Base-by-base conservation (phyloP, 2,797 vertebrate genomes). In the Pelobates cultripes region DNA sequence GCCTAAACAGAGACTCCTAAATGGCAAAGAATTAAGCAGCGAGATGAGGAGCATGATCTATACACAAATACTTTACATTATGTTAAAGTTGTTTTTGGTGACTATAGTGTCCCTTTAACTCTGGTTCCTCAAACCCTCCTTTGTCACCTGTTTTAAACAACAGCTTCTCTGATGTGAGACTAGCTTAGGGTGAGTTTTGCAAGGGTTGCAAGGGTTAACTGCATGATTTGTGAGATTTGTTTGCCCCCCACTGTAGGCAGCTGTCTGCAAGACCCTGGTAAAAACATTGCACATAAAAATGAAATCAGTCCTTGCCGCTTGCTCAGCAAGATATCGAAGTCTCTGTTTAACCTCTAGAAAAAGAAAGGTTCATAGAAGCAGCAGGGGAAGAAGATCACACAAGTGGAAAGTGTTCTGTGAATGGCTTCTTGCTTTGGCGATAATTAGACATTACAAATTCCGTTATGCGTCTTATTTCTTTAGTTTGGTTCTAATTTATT, bases 261-360 rank as follows among this genome's bases (percentile, higher is more conserved):
- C 45, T 55, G 44, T 14, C 40, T 43, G 55, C 13, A 12, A 57
- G 7, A 42, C 51, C 42, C 71, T 70, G 51, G 71, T 75, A 42
- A 75, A 70, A 73, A 80, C 71, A 73, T 66, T 73, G 78, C 42
- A 45, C 78, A 80, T 80, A 66, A 80, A 80, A 74, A 73, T 73
- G 74, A 73, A 74, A 80, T 80, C 45, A 80, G 61, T 74, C 41
- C 63, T 55, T 74, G 60, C 60, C 4, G 70, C 78, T 74, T 80
- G 63, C 78, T 68, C 78, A 74, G 78, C 78, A 73, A 74, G 78
- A 73, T 67, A 73, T 14, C 78, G 10, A 15, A 67, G 78, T 64
- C 73, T 68, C 78, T 43, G 78, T 74, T 80, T 80, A 80, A 74
- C 78, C 63, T 67, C 63, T 8, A 12, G 15, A 44, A 64, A 73